Percentiles rank a stretch among this genome's conserved stretches.
Conservation (phyloP, 2,113 vertebrate species). For the Limnothrissa miodon region DNA sequence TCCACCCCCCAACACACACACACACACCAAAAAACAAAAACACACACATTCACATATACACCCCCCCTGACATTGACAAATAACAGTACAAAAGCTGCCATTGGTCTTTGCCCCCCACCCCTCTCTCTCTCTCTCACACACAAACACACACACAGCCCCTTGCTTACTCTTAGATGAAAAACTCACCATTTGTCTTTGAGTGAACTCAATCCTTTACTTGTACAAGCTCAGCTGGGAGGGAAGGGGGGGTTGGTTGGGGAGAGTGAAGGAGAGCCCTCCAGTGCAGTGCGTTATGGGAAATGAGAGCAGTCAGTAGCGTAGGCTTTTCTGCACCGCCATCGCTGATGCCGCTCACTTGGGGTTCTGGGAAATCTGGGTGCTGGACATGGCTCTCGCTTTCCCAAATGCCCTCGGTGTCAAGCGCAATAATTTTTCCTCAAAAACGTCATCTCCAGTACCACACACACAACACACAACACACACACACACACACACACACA, state of each 20-base stretch:
- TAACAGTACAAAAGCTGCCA: conserved; percentile 5
- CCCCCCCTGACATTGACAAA: conserved; percentile 16
- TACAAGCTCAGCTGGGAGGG: neutral
- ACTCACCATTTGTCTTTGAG: neutral
- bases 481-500: neutral
- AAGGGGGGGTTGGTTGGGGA: too few species aligned
- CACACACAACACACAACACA: too few species aligned
- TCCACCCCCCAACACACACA: neutral
- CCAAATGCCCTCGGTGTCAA: neutral
- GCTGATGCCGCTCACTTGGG: neutral
- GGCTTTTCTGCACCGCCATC: neutral
- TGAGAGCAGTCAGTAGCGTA: neutral
- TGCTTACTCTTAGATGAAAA: neutral
- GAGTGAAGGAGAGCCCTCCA: neutral
- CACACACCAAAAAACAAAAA: too few species aligned
- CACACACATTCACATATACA: neutral
- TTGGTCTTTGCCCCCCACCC: conserved; percentile 5
- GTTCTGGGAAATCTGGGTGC: neutral
- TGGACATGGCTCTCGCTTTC: neutral
- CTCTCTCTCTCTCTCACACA: neutral
- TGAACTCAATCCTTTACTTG: neutral
- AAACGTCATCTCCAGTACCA: too few species aligned
- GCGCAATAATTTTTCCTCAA: neutral
- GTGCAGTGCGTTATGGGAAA: neutral
- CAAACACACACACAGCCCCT: neutral